These are phyloP conservation scores for Neocrepidodera transversa DNA, from an alignment of 2,888 invertebrate species.

Conservation along the genomic window DNA sequence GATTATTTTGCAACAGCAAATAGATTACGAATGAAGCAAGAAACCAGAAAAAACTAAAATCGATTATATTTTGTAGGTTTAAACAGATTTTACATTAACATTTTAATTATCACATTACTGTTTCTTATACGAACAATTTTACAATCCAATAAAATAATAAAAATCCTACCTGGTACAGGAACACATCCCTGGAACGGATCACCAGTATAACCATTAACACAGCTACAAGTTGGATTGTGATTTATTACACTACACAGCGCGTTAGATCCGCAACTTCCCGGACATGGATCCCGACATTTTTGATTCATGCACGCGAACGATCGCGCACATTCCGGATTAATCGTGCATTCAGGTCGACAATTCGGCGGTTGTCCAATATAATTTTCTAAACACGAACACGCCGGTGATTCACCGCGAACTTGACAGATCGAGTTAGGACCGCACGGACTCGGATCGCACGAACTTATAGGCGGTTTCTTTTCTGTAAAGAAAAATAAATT, in stretches of 20 bases:
- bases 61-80: too few species aligned
- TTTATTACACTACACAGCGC: conserved; percentile 74
- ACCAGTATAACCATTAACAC: conserved; percentile 74
- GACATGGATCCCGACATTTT: conserved; percentile 76
- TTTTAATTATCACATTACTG: too few species aligned
- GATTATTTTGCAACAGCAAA: too few species aligned
- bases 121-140: background rate
- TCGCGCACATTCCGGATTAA: conserved; percentile 73
- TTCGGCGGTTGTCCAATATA: conserved; percentile 71
- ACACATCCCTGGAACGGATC: conserved; percentile 79
- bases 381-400: conserved; percentile 69
- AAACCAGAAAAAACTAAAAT: too few species aligned
- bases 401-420: conserved; percentile 58
- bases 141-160: conserved; percentile 4
- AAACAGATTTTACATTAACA: too few species aligned
- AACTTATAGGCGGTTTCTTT: conserved; percentile 60
- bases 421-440: conserved; percentile 66
- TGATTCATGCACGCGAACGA: conserved; percentile 74
- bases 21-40: too few species aligned
- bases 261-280: conserved; percentile 70
- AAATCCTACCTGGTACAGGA: conserved; percentile 64
- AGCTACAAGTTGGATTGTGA: conserved; percentile 77
- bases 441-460: conserved; percentile 74
- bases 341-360: conserved; percentile 75
- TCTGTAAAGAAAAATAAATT: conserved; percentile 39